Percentiles rank a stretch among this genome's conserved stretches.
These are phyloP conservation scores for Argopecten irradians DNA, from an alignment of 1,140 invertebrate species.

Conservation along the genomic window DNA sequence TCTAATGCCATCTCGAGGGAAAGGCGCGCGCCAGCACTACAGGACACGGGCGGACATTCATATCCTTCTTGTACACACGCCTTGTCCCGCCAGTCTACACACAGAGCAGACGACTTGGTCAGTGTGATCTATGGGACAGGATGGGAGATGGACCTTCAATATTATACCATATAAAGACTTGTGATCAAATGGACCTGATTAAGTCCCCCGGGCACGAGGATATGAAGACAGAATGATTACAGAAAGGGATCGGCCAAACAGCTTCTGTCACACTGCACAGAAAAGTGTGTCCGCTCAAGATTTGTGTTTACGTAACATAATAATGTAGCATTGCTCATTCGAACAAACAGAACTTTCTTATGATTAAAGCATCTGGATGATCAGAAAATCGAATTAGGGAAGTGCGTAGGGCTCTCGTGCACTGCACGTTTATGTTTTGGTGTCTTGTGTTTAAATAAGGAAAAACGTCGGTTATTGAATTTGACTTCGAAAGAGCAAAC, in stretches of 20 bases:
- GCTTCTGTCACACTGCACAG: neutral
- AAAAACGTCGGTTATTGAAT: too few species aligned
- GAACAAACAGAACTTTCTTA: neutral
- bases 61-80: neutral
- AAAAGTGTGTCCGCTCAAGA: neutral
- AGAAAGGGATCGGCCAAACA: neutral
- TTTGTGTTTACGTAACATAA: neutral
- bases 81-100: neutral
- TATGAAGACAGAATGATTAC: neutral
- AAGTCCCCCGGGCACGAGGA: neutral
- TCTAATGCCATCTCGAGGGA: neutral
- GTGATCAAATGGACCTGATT: neutral
- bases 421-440: neutral
- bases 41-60: neutral
- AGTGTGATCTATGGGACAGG: neutral
- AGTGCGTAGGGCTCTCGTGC: neutral
- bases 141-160: neutral
- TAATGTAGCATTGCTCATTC: neutral
- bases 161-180: neutral
- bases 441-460: neutral
- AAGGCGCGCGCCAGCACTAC: neutral
- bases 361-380: neutral
- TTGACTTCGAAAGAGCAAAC: too few species aligned
- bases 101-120: neutral
- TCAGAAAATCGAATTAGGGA: neutral